Evolutionary conservation across 2,113 vertebrate species (phyloP).

Genomic region (Piaya cayana): DNA sequence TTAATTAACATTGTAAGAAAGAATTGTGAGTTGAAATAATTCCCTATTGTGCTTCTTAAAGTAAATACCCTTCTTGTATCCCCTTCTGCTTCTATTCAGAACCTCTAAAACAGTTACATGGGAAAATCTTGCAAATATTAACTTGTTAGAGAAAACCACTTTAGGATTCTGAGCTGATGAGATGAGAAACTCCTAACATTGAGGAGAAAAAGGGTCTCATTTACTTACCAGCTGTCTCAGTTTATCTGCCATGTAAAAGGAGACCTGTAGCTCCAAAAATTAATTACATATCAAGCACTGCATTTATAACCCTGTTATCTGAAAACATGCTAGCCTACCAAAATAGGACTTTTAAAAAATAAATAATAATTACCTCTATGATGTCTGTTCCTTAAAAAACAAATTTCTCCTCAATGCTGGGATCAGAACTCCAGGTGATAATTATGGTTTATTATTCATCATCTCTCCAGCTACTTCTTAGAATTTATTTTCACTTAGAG

Average conservation of each 20-base stretch:
- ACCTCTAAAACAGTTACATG: not conserved
- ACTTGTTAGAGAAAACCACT: not conserved
- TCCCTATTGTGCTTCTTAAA: not conserved
- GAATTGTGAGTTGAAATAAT: not conserved
- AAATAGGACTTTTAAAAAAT: not conserved
- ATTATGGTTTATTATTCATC: not conserved
- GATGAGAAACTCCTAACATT: not conserved
- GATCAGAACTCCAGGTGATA: not conserved
- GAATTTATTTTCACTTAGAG: not conserved
- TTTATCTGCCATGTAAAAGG: not conserved
- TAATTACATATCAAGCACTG: not conserved
- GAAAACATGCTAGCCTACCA: not conserved
- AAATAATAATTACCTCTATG: not conserved
- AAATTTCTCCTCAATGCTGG: not conserved
- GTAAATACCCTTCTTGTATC: not conserved
- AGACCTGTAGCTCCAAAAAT: not conserved
- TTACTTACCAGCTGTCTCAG: not conserved
- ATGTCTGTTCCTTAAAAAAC: not conserved
- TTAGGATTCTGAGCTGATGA: not conserved
- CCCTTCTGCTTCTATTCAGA: not conserved
- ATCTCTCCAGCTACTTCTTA: not conserved
- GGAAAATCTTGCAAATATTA: not conserved
- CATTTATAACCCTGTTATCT: not conserved
- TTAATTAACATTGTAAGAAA: not conserved
- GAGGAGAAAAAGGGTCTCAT: not conserved